Evolutionary conservation across 2,797 vertebrate species (phyloP), one percentile per base, ranked within the genome.

Genomic region (Hippoglossus hippoglossus): DNA sequence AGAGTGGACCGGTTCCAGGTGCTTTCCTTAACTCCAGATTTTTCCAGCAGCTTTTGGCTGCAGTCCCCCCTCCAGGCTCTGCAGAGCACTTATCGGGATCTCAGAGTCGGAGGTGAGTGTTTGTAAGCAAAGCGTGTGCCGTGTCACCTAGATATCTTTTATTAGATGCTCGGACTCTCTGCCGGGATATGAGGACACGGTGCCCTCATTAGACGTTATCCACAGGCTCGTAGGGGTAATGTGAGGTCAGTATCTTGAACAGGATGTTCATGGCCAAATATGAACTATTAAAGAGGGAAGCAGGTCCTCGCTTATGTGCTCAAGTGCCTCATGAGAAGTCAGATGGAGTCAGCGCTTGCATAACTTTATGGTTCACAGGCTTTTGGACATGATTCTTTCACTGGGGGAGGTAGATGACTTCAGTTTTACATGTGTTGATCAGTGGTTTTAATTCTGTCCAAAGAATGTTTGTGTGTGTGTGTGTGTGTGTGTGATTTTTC

Each of bases 1-100:
- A 92, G 89, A 85, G 87, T 94, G 94, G 94, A 95, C 86, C 34
- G 79, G 66, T 92, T 94, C 94, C 94, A 94, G 93, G 94, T 94
- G 92, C 93, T 94, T 95, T 94, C 93, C 92, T 89, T 80, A 91
- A 89, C 84, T 87, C 81, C 67, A 88, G 68, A 82, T 87, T 90
- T 92, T 91, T 92, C 87, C 91, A 73, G 63, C 88, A 91, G 90
- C 75, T 83, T 85, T 87, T 87, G 87, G 90, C 90, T 81, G 64
- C 81, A 66, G 80, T 87, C 80, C 67, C 62, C 51, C 31, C 58
- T 83, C 51, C 80, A 78, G 73, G 82, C 87, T 24, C 83, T 79
- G 85, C 78, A 73, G 47, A 73, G 74, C 31, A 57, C 83, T 86
- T 88, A 89, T 91, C 88, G 19, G 81, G 73, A 85, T 79, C 82